These are phyloP conservation scores for Crotalus viridis DNA, from an alignment of 2,113 vertebrate species.

Conservation along the genomic window DNA sequence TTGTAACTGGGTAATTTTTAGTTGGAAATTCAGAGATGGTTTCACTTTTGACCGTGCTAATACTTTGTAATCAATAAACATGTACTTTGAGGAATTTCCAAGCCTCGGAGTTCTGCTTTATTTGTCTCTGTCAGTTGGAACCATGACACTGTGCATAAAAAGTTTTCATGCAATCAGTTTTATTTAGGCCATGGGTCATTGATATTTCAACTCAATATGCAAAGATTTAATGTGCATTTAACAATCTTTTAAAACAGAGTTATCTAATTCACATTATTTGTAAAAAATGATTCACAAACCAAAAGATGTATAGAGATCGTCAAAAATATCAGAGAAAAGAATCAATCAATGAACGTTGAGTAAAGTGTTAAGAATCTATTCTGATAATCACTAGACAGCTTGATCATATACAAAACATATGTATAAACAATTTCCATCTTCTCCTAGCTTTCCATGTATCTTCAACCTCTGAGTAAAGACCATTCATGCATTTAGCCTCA, in stretches of 20 bases:
- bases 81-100: no score
- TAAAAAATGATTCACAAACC: neutral
- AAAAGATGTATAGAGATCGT: no score
- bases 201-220: neutral
- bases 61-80: no score
- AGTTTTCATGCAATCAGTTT: neutral
- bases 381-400: neutral
- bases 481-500: neutral
- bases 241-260: neutral
- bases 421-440: neutral
- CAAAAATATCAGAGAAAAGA: neutral
- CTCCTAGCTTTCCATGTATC: neutral
- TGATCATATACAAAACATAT: neutral
- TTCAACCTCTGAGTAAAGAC: neutral
- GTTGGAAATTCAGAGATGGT: no score
- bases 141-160: neutral
- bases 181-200: neutral
- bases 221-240: neutral
- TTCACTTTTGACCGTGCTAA: no score
- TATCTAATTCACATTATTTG: neutral
- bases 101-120: no score
- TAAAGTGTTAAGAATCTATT: neutral
- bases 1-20: no score
- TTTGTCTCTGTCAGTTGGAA: no score
- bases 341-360: neutral